A percentile compares a stretch with the other conserved stretches of the same genome.
Conservation (phyloP, 2,797 vertebrate genomes). For the Sarcoramphus papa region DNA sequence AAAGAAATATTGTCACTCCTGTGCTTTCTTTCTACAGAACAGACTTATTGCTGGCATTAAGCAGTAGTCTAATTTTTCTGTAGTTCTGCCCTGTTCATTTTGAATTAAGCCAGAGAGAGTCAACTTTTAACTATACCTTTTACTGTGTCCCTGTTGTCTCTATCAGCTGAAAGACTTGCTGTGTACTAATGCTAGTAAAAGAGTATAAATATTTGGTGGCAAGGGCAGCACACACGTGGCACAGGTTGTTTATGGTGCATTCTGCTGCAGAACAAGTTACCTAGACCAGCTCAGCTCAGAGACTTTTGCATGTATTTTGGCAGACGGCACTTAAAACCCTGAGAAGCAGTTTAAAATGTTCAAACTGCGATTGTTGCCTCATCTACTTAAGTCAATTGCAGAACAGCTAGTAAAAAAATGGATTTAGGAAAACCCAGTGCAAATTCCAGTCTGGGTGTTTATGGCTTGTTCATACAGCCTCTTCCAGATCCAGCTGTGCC, state of each 20-base stretch:
- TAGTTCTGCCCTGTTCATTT: not conserved
- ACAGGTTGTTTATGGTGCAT: not conserved
- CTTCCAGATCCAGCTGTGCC: not conserved
- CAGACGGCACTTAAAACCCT: not conserved
- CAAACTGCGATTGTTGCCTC: not conserved
- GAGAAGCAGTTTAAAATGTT: not conserved
- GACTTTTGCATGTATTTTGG: not conserved
- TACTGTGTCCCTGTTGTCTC: not conserved
- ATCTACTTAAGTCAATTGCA: not conserved
- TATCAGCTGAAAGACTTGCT: not conserved
- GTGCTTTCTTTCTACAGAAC: not conserved
- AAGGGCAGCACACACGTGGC: rapidly evolving
- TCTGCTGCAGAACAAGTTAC: not conserved
- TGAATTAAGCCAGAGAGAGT: not conserved
- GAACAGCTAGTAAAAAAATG: not conserved
- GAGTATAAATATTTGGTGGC: not conserved
- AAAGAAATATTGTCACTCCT: not conserved
- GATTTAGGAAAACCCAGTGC: not conserved
- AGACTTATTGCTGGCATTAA: not conserved
- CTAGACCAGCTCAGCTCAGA: not conserved
- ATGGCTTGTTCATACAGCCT: not conserved
- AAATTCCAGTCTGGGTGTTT: not conserved
- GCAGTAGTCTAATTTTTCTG: not conserved
- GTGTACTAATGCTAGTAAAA: not conserved
- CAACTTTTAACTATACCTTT: not conserved